Base-by-base conservation (phyloP, 2,797 vertebrate species). In the Neosalanx taihuensis region DNA sequence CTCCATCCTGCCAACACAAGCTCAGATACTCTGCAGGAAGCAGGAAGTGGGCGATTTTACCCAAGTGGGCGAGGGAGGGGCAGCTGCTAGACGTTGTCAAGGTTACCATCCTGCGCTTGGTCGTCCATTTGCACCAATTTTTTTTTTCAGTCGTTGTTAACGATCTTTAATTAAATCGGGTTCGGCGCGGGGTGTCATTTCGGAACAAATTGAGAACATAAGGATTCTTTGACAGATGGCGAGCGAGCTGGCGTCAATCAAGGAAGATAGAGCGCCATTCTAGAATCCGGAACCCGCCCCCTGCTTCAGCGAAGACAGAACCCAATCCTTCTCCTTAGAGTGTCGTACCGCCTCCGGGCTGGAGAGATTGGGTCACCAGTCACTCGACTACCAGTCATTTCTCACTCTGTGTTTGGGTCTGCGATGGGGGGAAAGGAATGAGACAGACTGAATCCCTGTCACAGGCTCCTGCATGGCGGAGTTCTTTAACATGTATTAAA, bases 401-500 rank as follows among this genome's bases (percentile, higher is more conserved):
- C 83, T 87, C 78, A 81, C 67, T 41, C 77, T 78, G 29, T 46
- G 41, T 46, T 13, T 46, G 10, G 37, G 37, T 71, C 71, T 81
- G 76, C 83, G 80, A 88, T 86, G 84, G 80, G 81, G 72, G 73
- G 20, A 61, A 59, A 59, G 73, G 75, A 74, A 79, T 13, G 80
- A 72, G 83, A 81, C 62, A 67, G 83, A 85, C 71, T 75, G 23
- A 72, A 61, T 72, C 77, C 76, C 76, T 53, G 71, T 49, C 69
- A 79, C 72, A 76, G 62, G 69, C 82, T 85, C 79, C 87, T 84
- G 86, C 85, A 85, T 83, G 71, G 74, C 33, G 74, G 72, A 79
- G 79, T 89, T 90, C 86, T 86, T 89, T 89, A 89, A 86, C 83
- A 88, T 88, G 88, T 78, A 81, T 80, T 81, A 79, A 79, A 80